Conservation (phyloP, 2,113 vertebrate species). For the Notothenia rossii region DNA sequence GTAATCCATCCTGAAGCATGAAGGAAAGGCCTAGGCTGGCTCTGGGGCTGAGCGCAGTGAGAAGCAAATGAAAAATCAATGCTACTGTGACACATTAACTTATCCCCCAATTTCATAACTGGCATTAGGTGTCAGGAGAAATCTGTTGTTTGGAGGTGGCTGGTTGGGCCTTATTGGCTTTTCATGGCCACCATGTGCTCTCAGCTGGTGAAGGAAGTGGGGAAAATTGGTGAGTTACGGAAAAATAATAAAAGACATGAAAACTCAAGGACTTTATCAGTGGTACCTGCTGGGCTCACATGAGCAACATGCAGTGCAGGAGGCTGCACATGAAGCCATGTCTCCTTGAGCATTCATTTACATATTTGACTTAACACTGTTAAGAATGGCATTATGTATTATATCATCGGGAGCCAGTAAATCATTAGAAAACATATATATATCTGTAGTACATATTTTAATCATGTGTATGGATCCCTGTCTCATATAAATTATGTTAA, state of each 20-base stretch:
- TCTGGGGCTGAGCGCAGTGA: constrained; percentile 67
- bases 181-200: constrained; percentile 55
- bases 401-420: neutral
- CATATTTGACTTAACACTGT: neutral
- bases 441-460: neutral
- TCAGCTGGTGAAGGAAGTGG: constrained; percentile 49
- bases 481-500: neutral
- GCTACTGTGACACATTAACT: constrained; percentile 83
- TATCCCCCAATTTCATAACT: constrained; percentile 83
- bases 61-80: constrained; percentile 85
- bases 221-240: constrained; percentile 39
- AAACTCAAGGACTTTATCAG: constrained; percentile 55
- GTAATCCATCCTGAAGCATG: constrained; percentile 77
- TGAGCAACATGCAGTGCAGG: constrained; percentile 7
- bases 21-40: constrained; percentile 68
- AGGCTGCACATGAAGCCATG: constrained; percentile 9
- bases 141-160: constrained; percentile 70
- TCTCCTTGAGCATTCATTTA: neutral
- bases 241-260: constrained; percentile 51
- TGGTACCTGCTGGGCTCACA: constrained; percentile 11
- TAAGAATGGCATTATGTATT: neutral
- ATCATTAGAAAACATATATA: neutral
- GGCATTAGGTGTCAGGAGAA: constrained; percentile 79
- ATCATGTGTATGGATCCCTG: neutral
- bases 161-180: constrained; percentile 65